Conservation (phyloP, 2,113 vertebrate species). For the Gobiocypris rarus region DNA sequence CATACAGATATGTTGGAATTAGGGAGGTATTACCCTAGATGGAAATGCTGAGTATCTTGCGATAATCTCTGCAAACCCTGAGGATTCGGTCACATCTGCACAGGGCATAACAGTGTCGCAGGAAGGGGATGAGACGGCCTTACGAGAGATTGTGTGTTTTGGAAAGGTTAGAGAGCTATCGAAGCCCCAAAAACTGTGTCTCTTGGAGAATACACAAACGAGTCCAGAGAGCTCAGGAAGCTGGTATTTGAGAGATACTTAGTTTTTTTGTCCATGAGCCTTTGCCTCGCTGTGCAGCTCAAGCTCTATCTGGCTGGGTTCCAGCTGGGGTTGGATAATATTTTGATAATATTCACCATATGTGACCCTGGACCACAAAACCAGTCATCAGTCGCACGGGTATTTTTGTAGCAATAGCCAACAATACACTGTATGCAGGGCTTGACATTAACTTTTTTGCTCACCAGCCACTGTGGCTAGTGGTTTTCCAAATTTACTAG, state of each 20-base stretch:
- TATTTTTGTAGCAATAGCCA: too few species aligned
- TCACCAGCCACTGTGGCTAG: too few species aligned
- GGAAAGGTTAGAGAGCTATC: not conserved
- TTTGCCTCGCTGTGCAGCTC: not conserved
- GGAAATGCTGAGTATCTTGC: constrained; percentile 36
- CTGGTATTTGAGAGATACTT: constrained; percentile 8
- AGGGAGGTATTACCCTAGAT: constrained; percentile 52
- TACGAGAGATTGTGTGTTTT: constrained; percentile 37
- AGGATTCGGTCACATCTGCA: constrained; percentile 33
- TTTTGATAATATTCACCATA: not conserved
- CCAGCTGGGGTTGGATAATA: not conserved
- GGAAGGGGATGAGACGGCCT: constrained; percentile 32
- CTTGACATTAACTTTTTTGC: too few species aligned
- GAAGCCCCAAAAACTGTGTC: not conserved
- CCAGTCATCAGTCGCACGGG: too few species aligned
- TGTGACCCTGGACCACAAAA: too few species aligned
- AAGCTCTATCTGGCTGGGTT: constrained; percentile 33
- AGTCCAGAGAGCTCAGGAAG: constrained; percentile 17
- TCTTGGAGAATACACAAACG: not conserved
- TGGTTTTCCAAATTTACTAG: too few species aligned
- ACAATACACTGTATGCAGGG: too few species aligned
- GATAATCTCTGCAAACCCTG: constrained; percentile 7
- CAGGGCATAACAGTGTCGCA: constrained; percentile 30
- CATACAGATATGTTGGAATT: constrained; percentile 54
- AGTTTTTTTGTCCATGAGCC: constrained; percentile 39